A percentile compares a stretch with the other conserved stretches of the same genome.
Evolutionary conservation across 2,888 invertebrate genomes (phyloP).

Genomic region (Cyrtodaria siliqua): DNA sequence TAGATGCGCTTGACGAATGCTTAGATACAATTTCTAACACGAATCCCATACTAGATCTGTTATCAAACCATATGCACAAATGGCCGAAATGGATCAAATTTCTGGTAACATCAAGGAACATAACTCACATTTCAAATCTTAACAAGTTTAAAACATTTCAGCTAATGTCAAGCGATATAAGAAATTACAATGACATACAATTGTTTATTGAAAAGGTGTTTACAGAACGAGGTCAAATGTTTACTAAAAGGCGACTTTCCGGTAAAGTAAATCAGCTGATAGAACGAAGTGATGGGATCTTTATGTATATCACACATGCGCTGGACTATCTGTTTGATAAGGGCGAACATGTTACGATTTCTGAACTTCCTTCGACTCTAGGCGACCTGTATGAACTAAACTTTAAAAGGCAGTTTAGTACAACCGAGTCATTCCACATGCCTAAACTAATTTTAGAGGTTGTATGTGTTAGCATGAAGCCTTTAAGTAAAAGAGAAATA

Average conservation of each 20-base stretch:
- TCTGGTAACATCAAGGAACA: conserved; percentile 22
- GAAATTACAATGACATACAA: conserved; percentile 2
- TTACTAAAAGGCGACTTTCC: too few relatives aligned
- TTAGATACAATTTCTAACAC: background rate
- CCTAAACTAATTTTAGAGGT: background rate
- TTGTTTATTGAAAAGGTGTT: background rate
- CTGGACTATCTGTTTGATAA: background rate
- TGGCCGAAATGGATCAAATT: conserved; percentile 36
- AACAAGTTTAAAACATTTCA: background rate
- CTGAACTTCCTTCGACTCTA: background rate
- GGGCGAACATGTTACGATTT: too few relatives aligned
- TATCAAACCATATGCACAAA: background rate
- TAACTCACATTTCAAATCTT: background rate
- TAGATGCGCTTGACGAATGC: conserved; percentile 41
- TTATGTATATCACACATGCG: conserved; percentile 4
- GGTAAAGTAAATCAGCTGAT: background rate
- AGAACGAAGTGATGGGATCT: conserved; percentile 13
- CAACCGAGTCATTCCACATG: background rate
- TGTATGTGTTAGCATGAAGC: background rate
- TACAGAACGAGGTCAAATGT: too few relatives aligned
- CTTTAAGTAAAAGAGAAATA: background rate
- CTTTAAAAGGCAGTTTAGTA: conserved; percentile 9
- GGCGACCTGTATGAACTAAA: conserved; percentile 10
- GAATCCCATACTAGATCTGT: conserved; percentile 5
- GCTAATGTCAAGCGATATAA: background rate